Evolutionary conservation across 2,888 invertebrate species (phyloP).

Genomic region (Nysson spinosus): DNA sequence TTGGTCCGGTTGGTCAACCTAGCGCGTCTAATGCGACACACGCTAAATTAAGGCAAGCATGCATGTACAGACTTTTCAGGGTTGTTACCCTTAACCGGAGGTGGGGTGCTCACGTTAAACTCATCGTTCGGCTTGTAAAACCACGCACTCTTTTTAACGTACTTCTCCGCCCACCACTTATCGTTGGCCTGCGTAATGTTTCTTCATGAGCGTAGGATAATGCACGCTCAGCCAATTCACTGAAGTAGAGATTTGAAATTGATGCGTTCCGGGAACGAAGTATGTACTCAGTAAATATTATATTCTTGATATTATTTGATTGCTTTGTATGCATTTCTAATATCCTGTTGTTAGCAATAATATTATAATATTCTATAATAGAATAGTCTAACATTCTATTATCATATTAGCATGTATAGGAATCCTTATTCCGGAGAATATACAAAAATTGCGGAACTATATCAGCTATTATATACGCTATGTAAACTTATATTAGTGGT

Average conservation of each 20-base stretch:
- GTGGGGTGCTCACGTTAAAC: constrained; percentile 1
- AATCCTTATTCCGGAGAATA: too few relatives aligned
- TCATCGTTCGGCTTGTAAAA: not conserved
- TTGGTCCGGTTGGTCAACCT: constrained; percentile 28
- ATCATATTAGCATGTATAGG: too few relatives aligned
- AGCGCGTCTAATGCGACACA: constrained; percentile 40
- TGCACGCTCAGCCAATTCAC: not conserved
- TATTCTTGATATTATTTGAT: too few relatives aligned
- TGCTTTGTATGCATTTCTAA: too few relatives aligned
- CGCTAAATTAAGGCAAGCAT: constrained; percentile 23
- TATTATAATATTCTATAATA: too few relatives aligned
- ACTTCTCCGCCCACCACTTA: constrained; percentile 18
- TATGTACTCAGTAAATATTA: not conserved
- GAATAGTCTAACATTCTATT: too few relatives aligned
- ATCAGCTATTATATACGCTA: too few relatives aligned
- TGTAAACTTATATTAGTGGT: too few relatives aligned
- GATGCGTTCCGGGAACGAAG: constrained; percentile 3
- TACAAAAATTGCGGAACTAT: too few relatives aligned
- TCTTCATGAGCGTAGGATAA: not conserved
- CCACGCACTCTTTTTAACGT: constrained; percentile 15
- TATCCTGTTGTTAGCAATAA: too few relatives aligned
- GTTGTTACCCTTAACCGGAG: constrained; percentile 38
- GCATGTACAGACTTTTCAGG: constrained; percentile 47
- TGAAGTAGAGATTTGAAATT: not conserved
- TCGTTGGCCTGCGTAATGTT: constrained; percentile 23